Evolutionary conservation across 2,797 vertebrate species (phyloP).

Genomic region (Heliangelus exortis): DNA sequence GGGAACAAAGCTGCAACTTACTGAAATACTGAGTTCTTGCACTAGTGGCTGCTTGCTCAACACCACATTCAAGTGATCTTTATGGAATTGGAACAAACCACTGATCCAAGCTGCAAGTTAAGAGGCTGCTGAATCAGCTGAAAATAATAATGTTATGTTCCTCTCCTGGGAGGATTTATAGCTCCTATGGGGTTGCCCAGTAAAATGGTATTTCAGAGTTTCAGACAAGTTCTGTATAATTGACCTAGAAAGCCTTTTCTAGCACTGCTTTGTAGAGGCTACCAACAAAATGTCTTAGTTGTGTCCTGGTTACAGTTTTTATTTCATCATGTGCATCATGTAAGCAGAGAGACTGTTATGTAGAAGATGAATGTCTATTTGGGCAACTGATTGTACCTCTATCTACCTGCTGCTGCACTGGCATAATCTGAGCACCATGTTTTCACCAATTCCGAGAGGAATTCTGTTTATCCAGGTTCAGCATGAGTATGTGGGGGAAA

Average conservation of each 20-base stretch:
- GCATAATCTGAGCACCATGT: background rate
- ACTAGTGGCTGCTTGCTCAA: background rate
- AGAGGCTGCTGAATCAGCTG: background rate
- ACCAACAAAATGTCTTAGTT: background rate
- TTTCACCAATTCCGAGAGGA: background rate
- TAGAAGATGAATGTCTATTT: background rate
- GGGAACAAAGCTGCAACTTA: background rate
- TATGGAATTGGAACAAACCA: background rate
- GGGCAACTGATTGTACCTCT: background rate
- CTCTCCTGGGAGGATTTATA: background rate
- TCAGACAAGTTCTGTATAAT: background rate
- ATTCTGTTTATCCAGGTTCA: constrained; percentile 12
- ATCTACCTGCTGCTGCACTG: background rate
- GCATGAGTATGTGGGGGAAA: background rate
- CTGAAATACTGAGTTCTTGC: background rate
- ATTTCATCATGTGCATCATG: background rate
- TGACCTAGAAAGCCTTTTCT: background rate
- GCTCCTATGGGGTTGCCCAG: background rate
- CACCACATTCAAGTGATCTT: background rate
- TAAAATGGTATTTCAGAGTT: background rate
- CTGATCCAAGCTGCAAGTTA: background rate
- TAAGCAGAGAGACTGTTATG: background rate
- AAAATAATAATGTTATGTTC: background rate
- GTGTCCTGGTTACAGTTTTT: background rate
- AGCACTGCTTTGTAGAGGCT: background rate